Percentiles rank a stretch among this genome's conserved stretches.
Conservation (phyloP, 2,113 vertebrate species). For the Phaetusa simplex region DNA sequence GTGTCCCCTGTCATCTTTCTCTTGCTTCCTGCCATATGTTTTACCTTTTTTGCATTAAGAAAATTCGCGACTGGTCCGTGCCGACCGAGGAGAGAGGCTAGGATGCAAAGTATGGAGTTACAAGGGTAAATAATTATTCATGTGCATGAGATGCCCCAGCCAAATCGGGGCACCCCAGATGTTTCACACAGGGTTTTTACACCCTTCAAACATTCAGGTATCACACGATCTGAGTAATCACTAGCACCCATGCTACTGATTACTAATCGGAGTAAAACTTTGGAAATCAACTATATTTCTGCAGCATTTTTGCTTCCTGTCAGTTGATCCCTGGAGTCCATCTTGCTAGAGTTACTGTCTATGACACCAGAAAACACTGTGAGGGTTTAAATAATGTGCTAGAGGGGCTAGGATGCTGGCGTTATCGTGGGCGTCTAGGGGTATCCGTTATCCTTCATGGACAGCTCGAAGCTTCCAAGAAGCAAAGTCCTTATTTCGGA, state of each 20-base stretch:
- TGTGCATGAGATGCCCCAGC: neutral
- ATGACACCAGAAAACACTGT: neutral
- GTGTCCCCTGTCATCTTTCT: rapidly evolving
- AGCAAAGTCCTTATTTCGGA: neutral
- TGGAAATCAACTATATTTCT: neutral
- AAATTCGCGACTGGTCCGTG: rapidly evolving
- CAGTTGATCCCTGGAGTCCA: neutral
- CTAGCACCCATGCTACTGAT: neutral
- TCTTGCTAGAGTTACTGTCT: neutral
- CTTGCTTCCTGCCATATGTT: neutral
- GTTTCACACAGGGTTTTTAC: neutral
- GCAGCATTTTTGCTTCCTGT: neutral
- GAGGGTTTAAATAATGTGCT: neutral
- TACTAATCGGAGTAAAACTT: neutral
- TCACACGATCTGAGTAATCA: neutral
- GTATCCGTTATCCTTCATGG: neutral
- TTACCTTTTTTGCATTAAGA: neutral
- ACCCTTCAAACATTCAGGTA: neutral
- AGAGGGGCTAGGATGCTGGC: neutral
- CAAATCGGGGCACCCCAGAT: neutral
- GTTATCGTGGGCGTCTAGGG: neutral
- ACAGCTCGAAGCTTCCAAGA: neutral
- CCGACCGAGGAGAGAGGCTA: neutral
- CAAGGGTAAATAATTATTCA: neutral
- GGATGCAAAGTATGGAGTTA: neutral